phyloP scores from a whole-genome alignment of 2,113 vertebrate species.

The Gobiocypris rarus region DNA sequence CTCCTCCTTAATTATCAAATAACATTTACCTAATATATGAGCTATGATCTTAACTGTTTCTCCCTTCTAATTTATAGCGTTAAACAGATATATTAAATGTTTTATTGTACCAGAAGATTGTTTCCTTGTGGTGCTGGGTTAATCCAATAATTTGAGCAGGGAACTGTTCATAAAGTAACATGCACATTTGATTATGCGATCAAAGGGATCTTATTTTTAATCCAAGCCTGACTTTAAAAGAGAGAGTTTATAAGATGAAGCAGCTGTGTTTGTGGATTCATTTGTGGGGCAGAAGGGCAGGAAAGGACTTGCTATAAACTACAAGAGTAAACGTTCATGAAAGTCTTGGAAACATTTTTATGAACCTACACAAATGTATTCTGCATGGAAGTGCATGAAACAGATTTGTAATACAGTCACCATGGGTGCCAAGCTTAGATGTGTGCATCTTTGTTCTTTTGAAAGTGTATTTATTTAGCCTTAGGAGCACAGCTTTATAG shows the following conservation, averaged over 20 bases:
- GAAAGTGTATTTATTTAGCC: conserved; percentile 58
- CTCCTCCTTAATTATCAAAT: not conserved
- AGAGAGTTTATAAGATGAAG: conserved; percentile 26
- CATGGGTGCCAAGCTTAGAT: not conserved
- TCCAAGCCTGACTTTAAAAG: not conserved
- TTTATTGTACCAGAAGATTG: conserved; percentile 19
- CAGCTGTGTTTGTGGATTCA: conserved; percentile 33
- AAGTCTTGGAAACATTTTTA: conserved; percentile 34
- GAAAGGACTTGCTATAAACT: conserved; percentile 35
- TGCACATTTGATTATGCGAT: conserved; percentile 41
- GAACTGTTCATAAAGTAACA: conserved; percentile 26
- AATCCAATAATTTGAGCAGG: conserved; percentile 34
- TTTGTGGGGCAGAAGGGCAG: conserved; percentile 36
- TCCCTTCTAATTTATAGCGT: not conserved
- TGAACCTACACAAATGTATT: conserved; percentile 17
- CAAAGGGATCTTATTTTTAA: conserved; percentile 37
- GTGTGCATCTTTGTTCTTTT: conserved; percentile 55
- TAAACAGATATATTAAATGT: not conserved
- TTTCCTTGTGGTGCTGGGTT: conserved; percentile 10
- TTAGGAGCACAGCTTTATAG: conserved; percentile 68
- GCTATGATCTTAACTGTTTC: not conserved
- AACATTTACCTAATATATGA: not conserved
- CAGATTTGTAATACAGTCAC: not conserved
- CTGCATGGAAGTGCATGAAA: not conserved
- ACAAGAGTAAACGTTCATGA: not conserved